phyloP scores from a whole-genome alignment of 2,888 invertebrate genomes.

The Amiota communis region DNA sequence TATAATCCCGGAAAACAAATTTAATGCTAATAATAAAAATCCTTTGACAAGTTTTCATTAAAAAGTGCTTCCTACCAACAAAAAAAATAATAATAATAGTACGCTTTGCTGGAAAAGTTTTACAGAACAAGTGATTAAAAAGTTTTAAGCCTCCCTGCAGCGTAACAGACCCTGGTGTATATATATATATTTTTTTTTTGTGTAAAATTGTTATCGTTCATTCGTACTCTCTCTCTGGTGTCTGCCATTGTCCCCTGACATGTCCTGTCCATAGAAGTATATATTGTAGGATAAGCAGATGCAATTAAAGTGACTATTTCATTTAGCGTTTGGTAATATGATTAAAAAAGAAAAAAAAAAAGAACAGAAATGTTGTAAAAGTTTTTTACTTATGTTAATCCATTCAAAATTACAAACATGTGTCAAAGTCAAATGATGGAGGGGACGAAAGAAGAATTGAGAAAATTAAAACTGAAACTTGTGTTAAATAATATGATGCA shows the following conservation, averaged over 20 bases:
- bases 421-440: constrained; percentile 60
- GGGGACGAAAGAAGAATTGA: constrained; percentile 45
- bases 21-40: no score
- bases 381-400: constrained; percentile 49
- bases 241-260: no score
- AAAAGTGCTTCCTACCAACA: no score
- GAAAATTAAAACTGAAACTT: background rate
- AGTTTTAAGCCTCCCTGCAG: constrained; percentile 29
- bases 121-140: constrained; percentile 37
- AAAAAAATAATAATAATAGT: background rate
- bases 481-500: background rate
- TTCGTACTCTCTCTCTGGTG: no score
- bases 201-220: no score
- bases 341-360: constrained; percentile 4
- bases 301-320: background rate
- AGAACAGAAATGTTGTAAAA: background rate
- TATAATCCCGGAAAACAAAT: no score
- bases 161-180: background rate
- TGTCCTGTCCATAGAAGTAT: no score
- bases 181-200: no score
- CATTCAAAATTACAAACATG: constrained; percentile 64
- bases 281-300: background rate
- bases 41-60: no score
- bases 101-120: constrained; percentile 18
- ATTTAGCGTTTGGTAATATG: background rate